Evolutionary conservation across 2,113 vertebrate species (phyloP).

Genomic region (Terrapene triunguis): DNA sequence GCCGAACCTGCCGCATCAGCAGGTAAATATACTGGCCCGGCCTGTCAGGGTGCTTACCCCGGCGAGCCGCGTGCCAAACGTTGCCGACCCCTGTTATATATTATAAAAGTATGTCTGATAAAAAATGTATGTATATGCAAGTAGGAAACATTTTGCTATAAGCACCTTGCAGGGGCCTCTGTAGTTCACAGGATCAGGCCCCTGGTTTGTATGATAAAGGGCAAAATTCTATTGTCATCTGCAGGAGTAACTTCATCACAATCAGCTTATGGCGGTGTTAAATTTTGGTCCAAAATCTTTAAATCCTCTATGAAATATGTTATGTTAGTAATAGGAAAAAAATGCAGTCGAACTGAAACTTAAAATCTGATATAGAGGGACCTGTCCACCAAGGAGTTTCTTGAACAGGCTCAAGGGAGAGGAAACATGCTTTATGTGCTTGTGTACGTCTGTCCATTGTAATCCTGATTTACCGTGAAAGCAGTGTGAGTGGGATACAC

Average conservation of each 20-base stretch:
- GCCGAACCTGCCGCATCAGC: too few species aligned
- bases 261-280: background rate
- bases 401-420: background rate
- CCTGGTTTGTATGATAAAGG: background rate
- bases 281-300: background rate
- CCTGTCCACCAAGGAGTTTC: background rate
- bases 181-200: background rate
- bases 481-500: background rate
- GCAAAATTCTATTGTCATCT: background rate
- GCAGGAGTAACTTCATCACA: background rate
- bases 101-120: background rate
- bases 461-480: background rate
- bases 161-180: background rate
- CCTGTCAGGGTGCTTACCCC: too few species aligned
- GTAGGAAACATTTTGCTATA: background rate
- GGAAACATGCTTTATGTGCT: background rate
- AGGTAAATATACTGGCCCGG: too few species aligned
- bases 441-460: background rate
- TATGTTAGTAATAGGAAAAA: background rate
- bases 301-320: background rate
- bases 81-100: background rate
- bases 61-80: too few species aligned
- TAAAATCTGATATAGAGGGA: background rate
- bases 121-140: background rate
- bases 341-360: background rate